Evolutionary conservation across 2,797 vertebrate species (phyloP), one percentile per base, ranked within the genome.

Genomic region (Sebastes trivittatus): DNA sequence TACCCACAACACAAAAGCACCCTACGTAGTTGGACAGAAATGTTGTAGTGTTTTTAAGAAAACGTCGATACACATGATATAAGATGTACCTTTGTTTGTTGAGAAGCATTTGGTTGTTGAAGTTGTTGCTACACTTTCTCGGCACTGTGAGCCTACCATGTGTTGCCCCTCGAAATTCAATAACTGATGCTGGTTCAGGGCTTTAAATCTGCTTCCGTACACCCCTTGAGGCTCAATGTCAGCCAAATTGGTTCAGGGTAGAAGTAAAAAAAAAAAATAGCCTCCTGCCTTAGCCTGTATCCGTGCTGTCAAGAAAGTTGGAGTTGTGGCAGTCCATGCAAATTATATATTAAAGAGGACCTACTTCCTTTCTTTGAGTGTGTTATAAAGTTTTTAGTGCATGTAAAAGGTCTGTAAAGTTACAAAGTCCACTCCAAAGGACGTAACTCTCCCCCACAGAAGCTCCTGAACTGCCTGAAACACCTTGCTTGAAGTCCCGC

Each of bases 31-130:
- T 62, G 64, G 52, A 76, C 72, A 85, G 82, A 87, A 87, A 82
- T 32, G 52, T 71, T 85, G 27, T 66, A 78, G 66, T 46, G 64
- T 69, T 87, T 88, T 90, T 82, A 92, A 92, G 90, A 92, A 92
- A 91, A 92, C 78, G 92, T 73, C 54, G 30, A 67, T 11, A 49
- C 49, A 32, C 22, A 30, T 82, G 65, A 78, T 67, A 73, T 68
- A 78, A 29, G 60, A 84, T 85, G 66, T 36, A 69, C 58, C 71
- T 72, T 76, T 78, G 58, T 82, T 82, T 82, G 75, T 86, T 80
- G 62, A 23, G 54, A 77, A 86, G 68, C 66, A 81, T 89, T 77
- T 27, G 65, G 78, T 46, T 54, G 72, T 77, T 82, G 69, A 85
- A 87, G 86, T 87, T 27, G 59, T 72, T 58, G 72, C 72, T 69